These are phyloP conservation scores for Lacanobia oleracea DNA, from an alignment of 2,888 invertebrate species.

Conservation along the genomic window DNA sequence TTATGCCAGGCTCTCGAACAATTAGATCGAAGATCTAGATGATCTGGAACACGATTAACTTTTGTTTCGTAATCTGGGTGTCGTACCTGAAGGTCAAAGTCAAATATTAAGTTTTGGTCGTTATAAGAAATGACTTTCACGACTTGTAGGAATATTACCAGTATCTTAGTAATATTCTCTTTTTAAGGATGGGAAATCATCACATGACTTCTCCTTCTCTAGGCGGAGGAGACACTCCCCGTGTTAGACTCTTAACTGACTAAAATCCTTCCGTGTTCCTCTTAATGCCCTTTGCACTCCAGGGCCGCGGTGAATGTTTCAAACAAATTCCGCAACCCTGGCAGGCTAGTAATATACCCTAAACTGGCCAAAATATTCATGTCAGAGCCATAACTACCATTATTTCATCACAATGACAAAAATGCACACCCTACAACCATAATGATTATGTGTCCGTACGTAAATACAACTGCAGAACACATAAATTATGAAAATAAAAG, in stretches of 20 bases:
- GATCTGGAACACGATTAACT: slow-evolving; percentile 23
- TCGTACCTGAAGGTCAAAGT: slow-evolving; percentile 16
- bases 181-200: too few species aligned
- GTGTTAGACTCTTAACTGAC: too few species aligned
- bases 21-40: slow-evolving; percentile 47
- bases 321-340: too few species aligned
- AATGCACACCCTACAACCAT: background rate
- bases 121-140: background rate
- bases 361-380: background rate
- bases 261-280: too few species aligned
- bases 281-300: too few species aligned
- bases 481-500: slow-evolving; percentile 38
- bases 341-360: background rate
- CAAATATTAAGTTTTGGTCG: background rate
- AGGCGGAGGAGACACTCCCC: too few species aligned
- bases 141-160: background rate
- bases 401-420: background rate
- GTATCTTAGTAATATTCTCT: background rate
- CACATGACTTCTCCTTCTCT: too few species aligned
- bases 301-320: too few species aligned
- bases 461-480: slow-evolving; percentile 14
- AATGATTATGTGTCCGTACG: background rate
- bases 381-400: too few species aligned
- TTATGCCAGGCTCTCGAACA: slow-evolving; percentile 26
- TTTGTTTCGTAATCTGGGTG: slow-evolving; percentile 19